Percentiles rank a stretch among this genome's conserved stretches.
Evolutionary conservation across 1,140 invertebrate genomes (phyloP).

Genomic region (Tetramorium parvispinum): DNA sequence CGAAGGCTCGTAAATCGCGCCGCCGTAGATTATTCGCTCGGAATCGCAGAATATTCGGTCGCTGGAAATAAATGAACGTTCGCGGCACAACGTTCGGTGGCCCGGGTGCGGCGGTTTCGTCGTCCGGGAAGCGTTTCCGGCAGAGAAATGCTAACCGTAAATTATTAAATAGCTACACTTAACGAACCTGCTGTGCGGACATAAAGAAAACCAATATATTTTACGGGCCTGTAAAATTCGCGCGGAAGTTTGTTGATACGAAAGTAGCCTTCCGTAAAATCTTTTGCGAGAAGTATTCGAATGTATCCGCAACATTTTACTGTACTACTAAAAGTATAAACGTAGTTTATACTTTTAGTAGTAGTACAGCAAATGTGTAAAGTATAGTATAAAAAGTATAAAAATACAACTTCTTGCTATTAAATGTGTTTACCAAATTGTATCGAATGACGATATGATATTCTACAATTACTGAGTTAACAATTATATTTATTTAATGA

Average conservation of each 20-base stretch:
- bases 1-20: constrained; percentile 56
- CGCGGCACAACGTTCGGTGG: constrained; percentile 49
- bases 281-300: background rate
- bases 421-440: background rate
- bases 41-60: constrained; percentile 69
- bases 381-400: background rate
- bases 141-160: constrained; percentile 62
- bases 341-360: too few species aligned
- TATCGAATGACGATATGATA: background rate
- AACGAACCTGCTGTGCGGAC: constrained; percentile 39
- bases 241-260: constrained; percentile 30
- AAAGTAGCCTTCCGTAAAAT: background rate
- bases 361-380: too few species aligned
- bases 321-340: constrained; percentile 12
- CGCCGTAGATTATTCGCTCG: constrained; percentile 68
- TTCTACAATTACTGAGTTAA: background rate
- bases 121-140: constrained; percentile 64
- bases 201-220: constrained; percentile 34
- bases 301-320: background rate
- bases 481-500: background rate
- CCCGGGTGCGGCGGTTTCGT: constrained; percentile 37
- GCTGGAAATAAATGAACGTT: constrained; percentile 65
- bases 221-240: constrained; percentile 31
- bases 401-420: background rate
- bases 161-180: constrained; percentile 68